These are phyloP conservation scores for Ypsolopha scabrella DNA, from an alignment of 2,888 invertebrate genomes.

Conservation along the genomic window DNA sequence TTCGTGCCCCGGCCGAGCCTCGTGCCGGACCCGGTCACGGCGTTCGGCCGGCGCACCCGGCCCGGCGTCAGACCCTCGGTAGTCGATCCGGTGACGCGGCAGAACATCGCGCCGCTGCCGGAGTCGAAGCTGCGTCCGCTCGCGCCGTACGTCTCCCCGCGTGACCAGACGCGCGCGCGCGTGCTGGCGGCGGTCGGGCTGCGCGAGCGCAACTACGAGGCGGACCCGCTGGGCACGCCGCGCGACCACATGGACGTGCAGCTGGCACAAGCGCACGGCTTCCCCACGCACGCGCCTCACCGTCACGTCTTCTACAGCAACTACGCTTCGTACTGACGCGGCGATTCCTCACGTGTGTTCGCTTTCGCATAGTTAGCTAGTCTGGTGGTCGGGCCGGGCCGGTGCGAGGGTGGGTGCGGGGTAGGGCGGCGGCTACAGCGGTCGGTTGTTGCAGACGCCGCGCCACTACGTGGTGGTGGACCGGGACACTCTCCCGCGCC, in stretches of 20 bases:
- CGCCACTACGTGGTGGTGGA: slow-evolving; percentile 90
- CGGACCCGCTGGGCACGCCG: slow-evolving; percentile 70
- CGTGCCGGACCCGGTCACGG: slow-evolving; percentile 87
- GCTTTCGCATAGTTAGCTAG: slow-evolving; percentile 53
- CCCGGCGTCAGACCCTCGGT: slow-evolving; percentile 57
- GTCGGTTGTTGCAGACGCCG: slow-evolving; percentile 80
- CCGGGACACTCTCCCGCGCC: slow-evolving; percentile 76
- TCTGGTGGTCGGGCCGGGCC: slow-evolving; percentile 26
- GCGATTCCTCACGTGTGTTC: slow-evolving; percentile 31
- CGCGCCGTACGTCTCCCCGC: slow-evolving; percentile 76
- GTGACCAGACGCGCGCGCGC: slow-evolving; percentile 74
- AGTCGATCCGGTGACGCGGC: slow-evolving; percentile 69
- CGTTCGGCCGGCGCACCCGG: slow-evolving; percentile 78
- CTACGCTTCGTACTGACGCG: slow-evolving; percentile 57
- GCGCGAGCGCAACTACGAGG: slow-evolving; percentile 70
- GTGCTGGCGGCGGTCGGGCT: slow-evolving; percentile 71
- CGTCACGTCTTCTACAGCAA: slow-evolving; percentile 67
- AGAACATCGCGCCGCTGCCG: slow-evolving; percentile 73
- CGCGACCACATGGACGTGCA: slow-evolving; percentile 75
- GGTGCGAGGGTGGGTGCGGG: slow-evolving; percentile 22
- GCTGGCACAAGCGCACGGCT: slow-evolving; percentile 73
- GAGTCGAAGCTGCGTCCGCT: slow-evolving; percentile 71
- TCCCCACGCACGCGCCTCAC: slow-evolving; percentile 56
- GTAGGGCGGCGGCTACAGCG: slow-evolving; percentile 38
- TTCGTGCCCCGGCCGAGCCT: slow-evolving; percentile 88